A percentile compares a stretch with the other conserved stretches of the same genome.
Conservation (phyloP, 2,797 vertebrate species). For the Sebastes hopkinsi region DNA sequence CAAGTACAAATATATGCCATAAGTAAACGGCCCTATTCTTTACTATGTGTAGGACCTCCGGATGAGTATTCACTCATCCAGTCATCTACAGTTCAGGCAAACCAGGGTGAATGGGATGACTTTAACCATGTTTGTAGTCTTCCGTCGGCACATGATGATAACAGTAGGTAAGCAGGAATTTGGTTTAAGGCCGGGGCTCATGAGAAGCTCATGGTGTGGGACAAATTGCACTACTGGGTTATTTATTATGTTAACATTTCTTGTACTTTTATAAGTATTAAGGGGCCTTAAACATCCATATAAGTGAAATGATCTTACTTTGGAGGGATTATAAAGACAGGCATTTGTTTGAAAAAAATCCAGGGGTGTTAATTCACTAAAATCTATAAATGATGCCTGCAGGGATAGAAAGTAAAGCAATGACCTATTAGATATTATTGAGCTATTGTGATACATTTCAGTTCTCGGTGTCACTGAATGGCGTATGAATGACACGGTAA, state of each 20-base stretch:
- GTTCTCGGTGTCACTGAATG: not conserved
- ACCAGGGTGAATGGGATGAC: constrained; percentile 10
- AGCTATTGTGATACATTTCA: not conserved
- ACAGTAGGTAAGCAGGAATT: not conserved
- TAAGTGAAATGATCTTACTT: not conserved
- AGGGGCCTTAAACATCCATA: constrained; percentile 9
- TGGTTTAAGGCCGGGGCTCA: constrained; percentile 37
- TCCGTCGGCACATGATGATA: not conserved
- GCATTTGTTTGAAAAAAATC: not conserved
- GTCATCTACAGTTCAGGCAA: constrained; percentile 35
- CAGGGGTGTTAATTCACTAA: not conserved
- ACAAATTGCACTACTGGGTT: constrained; percentile 2
- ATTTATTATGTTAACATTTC: not conserved
- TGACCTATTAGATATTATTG: not conserved
- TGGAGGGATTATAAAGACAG: not conserved
- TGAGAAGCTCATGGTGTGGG: constrained; percentile 16
- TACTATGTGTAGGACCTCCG: constrained; percentile 48
- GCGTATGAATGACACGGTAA: too few relatives aligned
- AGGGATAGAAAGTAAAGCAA: not conserved
- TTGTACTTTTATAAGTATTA: constrained; percentile 7
- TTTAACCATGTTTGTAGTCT: not conserved
- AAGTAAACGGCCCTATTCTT: constrained; percentile 58
- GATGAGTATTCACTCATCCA: constrained; percentile 42
- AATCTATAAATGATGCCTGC: not conserved
- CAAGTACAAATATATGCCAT: constrained; percentile 76